phyloP scores from a whole-genome alignment of 2,888 invertebrate genomes.

The Macroteleia sp. region DNA sequence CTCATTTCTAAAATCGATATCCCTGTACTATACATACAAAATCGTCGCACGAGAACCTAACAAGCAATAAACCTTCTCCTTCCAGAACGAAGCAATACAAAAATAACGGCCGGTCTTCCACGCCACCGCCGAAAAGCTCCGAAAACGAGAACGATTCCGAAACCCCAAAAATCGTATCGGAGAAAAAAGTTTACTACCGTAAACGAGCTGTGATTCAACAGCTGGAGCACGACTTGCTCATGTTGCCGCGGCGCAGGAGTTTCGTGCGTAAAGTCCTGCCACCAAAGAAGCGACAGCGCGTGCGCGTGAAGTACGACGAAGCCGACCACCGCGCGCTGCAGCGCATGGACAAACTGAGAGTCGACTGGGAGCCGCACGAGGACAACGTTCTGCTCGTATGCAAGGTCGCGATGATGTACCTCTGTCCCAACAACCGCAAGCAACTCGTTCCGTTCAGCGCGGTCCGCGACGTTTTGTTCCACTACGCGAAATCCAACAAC shows the following conservation, averaged over 20 bases:
- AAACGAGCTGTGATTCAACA: too few relatives aligned
- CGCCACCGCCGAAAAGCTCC: too few relatives aligned
- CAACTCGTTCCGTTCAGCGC: slow-evolving; percentile 83
- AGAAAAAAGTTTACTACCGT: too few relatives aligned
- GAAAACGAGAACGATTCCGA: too few relatives aligned
- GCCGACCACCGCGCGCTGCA: slow-evolving; percentile 87
- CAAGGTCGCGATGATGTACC: slow-evolving; percentile 87
- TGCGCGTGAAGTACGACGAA: slow-evolving; percentile 85
- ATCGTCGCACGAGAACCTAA: too few relatives aligned
- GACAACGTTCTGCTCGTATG: slow-evolving; percentile 89
- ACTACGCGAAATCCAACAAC: slow-evolving; percentile 85
- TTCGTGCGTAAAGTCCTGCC: slow-evolving; percentile 77
- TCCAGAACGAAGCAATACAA: too few relatives aligned
- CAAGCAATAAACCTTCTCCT: too few relatives aligned
- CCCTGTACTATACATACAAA: too few relatives aligned
- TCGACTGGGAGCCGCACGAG: slow-evolving; percentile 88
- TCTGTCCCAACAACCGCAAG: slow-evolving; percentile 82
- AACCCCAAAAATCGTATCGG: too few relatives aligned
- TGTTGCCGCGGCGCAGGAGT: slow-evolving; percentile 68
- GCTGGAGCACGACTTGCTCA: slow-evolving; percentile 52
- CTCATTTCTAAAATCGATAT: too few relatives aligned
- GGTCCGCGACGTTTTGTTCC: slow-evolving; percentile 86
- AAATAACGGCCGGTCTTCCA: too few relatives aligned
- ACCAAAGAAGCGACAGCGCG: slow-evolving; percentile 68
- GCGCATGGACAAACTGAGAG: slow-evolving; percentile 86